phyloP scores from a whole-genome alignment of 2,888 invertebrate species.

The Cephus spinipes region DNA sequence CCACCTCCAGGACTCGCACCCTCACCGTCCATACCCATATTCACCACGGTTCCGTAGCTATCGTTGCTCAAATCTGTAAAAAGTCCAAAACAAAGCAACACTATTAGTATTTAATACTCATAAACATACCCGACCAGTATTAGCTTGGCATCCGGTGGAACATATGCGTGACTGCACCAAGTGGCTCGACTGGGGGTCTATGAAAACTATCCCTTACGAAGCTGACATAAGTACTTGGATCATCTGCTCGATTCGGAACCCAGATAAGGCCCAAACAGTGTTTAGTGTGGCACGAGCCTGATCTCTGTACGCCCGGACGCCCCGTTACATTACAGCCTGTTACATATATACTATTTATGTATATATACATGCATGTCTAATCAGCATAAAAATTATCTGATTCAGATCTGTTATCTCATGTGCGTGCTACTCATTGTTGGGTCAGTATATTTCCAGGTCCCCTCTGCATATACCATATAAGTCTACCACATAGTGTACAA shows the following conservation, averaged over 20 bases:
- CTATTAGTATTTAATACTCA: not conserved
- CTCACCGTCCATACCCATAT: conserved; percentile 84
- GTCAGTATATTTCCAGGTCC: not conserved
- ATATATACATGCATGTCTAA: not conserved
- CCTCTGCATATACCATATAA: not conserved
- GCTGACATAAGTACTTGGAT: not conserved
- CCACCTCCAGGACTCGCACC: conserved; percentile 81
- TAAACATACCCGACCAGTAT: not conserved
- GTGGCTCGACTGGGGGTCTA: not conserved
- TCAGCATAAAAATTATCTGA: not conserved
- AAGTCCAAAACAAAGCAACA: conserved; percentile 28
- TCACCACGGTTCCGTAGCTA: conserved; percentile 87
- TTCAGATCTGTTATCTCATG: not conserved
- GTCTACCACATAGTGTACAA: not conserved
- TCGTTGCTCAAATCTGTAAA: conserved; percentile 86
- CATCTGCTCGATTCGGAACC: not conserved
- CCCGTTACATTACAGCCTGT: not conserved
- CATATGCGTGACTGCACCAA: not conserved
- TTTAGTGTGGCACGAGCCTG: not conserved
- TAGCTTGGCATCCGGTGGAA: not conserved
- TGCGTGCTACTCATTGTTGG: not conserved
- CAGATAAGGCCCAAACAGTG: not conserved
- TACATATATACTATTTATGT: not conserved
- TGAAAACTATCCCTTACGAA: not conserved
- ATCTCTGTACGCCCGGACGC: not conserved